A percentile compares a stretch with the other conserved stretches of the same genome.
These are phyloP conservation scores for Heliconius aoede DNA, from an alignment of 2,888 invertebrate genomes.

Conservation along the genomic window DNA sequence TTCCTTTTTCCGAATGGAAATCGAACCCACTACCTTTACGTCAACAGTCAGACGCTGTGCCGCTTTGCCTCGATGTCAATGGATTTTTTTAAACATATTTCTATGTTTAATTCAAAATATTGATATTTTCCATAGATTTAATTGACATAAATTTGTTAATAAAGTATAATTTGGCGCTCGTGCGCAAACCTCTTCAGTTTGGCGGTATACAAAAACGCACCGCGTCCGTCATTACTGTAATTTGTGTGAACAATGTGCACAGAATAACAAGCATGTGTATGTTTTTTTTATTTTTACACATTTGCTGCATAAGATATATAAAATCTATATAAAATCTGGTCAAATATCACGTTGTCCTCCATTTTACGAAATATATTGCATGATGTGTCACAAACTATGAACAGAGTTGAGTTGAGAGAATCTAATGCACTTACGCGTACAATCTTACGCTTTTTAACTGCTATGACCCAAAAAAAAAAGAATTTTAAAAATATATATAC, in stretches of 20 bases:
- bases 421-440: no score
- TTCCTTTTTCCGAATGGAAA: no score
- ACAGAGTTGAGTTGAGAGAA: no score
- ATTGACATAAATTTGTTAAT: background rate
- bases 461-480: background rate
- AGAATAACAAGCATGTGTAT: background rate
- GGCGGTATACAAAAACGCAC: background rate
- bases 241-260: background rate
- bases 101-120: background rate
- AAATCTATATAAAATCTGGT: background rate
- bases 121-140: background rate
- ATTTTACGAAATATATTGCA: background rate
- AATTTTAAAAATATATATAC: background rate
- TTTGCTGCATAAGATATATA: background rate
- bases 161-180: constrained; percentile 10
- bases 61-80: no score
- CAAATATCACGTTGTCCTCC: background rate
- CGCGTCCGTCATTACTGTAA: constrained; percentile 6
- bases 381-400: background rate
- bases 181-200: constrained; percentile 1
- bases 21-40: no score
- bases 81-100: no score
- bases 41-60: no score
- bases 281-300: background rate
- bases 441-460: background rate